Evolutionary conservation across 1,140 invertebrate species (phyloP), one percentile per base, ranked within the genome.

Genomic region (Palaemon carinicauda): DNA sequence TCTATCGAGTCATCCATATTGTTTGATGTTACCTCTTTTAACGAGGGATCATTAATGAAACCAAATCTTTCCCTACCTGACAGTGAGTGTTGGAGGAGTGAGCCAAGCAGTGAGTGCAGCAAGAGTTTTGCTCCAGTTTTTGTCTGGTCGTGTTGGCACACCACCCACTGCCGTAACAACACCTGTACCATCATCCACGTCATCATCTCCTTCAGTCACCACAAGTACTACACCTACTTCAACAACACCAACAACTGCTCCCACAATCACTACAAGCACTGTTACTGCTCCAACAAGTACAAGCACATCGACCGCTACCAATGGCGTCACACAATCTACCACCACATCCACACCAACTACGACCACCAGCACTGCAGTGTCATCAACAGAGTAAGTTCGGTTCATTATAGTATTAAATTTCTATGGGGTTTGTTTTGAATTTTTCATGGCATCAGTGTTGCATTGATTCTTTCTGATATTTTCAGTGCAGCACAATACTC

Each of bases 81-180:
- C 89, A 89, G 89, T 89, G 87, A 88, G 78, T 74, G 86, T 89
- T 51, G 89, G 89, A 71, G 79, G 89, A 52, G 71, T 89, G 52
- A 86, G 80, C 69, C 89, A 89, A 69, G 78, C 84, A 41, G 88
- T 84, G 12, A 87, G 65, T 88, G 89, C 87, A 15, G 87, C 87
- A 19, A 85, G 82, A 74, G 87, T 89, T 21, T 50, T 89, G 33
- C 84, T 89, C 17, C 88, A 89, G 82, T 87, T 83, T 50, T 27
- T 89, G 29, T 75, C 81, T 2, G 71, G 81, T 21, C 81, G 71
- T 77, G 88, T 89, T 19, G 88, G 88, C 14, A 77, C 56, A 21
- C 80, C 88, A 31, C 88, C 85, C 3, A 87, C 82, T n/a, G 29
- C 77, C 17, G 78, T 89, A 21, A 69, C 82, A 69, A 89, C 83